phyloP scores from a whole-genome alignment of 1,140 invertebrate genomes.

The Drosophila arawakana region DNA sequence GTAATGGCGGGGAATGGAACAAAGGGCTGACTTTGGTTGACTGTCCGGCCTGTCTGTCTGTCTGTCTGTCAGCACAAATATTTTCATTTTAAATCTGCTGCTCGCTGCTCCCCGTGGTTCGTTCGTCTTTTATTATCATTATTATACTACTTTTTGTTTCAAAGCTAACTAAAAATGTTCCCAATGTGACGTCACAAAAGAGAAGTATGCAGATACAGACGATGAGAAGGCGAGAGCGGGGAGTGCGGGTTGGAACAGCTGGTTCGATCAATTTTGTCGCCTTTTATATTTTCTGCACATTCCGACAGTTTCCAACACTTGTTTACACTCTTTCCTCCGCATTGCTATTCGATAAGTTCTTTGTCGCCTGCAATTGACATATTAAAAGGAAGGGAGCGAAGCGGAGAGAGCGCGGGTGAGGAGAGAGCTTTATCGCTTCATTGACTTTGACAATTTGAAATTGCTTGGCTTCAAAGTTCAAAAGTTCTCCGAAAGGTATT shows the following conservation, averaged over 20 bases:
- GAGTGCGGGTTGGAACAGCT: constrained; percentile 15
- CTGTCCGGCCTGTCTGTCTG: constrained; percentile 11
- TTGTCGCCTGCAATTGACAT: constrained; percentile 4
- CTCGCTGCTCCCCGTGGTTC: constrained; percentile 51
- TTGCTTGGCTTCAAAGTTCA: constrained; percentile 64
- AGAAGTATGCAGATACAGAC: constrained; percentile 2
- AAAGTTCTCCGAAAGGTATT: constrained; percentile 50
- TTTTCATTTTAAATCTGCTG: constrained; percentile 62
- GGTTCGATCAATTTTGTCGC: constrained; percentile 32
- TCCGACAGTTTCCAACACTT: not conserved
- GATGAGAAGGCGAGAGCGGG: not conserved
- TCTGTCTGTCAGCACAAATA: constrained; percentile 52
- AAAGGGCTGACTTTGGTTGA: constrained; percentile 13
- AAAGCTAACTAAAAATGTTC: constrained; percentile 42
- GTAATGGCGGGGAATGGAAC: not conserved
- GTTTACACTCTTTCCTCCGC: not conserved
- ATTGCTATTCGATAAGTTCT: constrained; percentile 9
- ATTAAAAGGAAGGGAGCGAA: constrained; percentile 7
- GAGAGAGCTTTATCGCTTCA: constrained; percentile 42
- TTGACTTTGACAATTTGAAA: constrained; percentile 55
- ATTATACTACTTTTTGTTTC: constrained; percentile 21
- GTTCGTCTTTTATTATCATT: constrained; percentile 21
- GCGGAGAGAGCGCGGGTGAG: not conserved
- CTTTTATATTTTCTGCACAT: constrained; percentile 4
- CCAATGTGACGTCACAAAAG: constrained; percentile 31